A percentile compares a stretch with the other conserved stretches of the same genome.
phyloP scores from a whole-genome alignment of 2,113 vertebrate species.

The Muntiacus reevesi region DNA sequence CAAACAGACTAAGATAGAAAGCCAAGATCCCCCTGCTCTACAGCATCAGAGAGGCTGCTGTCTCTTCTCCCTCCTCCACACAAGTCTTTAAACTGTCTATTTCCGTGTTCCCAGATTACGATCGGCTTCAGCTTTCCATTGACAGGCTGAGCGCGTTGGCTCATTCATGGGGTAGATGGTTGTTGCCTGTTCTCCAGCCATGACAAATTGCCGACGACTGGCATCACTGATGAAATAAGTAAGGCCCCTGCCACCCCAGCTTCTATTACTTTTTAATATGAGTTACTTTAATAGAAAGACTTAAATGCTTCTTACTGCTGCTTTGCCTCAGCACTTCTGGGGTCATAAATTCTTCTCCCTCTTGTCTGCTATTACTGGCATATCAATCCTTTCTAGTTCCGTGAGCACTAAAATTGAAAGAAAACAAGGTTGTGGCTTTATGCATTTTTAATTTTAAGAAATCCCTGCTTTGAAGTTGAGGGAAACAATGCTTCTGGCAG shows the following conservation, averaged over 20 bases:
- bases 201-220: constrained; percentile 67
- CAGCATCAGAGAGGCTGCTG: not conserved
- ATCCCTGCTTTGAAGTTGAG: constrained; percentile 68
- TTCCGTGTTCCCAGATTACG: not conserved
- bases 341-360: constrained; percentile 78
- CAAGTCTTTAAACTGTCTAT: not conserved
- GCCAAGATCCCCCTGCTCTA: not conserved
- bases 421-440: constrained; percentile 80
- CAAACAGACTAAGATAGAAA: not conserved
- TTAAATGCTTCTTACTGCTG: constrained; percentile 71
- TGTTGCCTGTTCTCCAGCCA: constrained; percentile 43
- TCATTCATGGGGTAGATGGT: not conserved
- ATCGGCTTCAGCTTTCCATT: not conserved
- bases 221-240: constrained; percentile 69
- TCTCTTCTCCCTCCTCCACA: accelerated
- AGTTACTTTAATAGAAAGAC: constrained; percentile 77
- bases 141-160: not conserved
- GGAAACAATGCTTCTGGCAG: not conserved
- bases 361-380: constrained; percentile 72
- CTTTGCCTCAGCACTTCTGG: constrained; percentile 73
- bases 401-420: constrained; percentile 82
- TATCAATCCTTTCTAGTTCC: constrained; percentile 83
- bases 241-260: constrained; percentile 59
- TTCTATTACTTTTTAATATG: constrained; percentile 77
- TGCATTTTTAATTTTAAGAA: constrained; percentile 81